phyloP scores from a whole-genome alignment of 2,113 vertebrate genomes.

The Anas platyrhynchos region DNA sequence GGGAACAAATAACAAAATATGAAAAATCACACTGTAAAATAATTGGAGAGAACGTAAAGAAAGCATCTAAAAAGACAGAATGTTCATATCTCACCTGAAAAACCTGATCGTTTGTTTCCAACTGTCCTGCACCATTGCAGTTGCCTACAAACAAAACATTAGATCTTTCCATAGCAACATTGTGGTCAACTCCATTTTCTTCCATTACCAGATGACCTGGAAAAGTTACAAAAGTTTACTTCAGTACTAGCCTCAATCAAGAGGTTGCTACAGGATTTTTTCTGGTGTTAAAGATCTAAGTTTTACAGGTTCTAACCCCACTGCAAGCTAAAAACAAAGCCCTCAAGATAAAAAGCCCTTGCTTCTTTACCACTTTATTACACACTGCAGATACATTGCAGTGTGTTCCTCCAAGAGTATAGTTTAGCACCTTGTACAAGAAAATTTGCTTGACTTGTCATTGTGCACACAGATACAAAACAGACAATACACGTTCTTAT shows the following conservation, averaged over 20 bases:
- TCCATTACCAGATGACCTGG: conserved; percentile 68
- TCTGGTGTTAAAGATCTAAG: neutral
- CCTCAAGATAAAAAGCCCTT: neutral
- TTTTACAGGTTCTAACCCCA: neutral
- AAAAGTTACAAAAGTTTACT: conserved; percentile 49
- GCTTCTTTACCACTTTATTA: neutral
- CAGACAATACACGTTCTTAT: neutral
- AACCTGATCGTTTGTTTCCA: conserved; percentile 8
- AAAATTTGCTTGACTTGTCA: neutral
- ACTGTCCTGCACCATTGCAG: conserved; percentile 29
- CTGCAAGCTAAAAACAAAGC: neutral
- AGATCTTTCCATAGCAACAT: conserved; percentile 41
- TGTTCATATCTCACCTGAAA: conserved; percentile 58
- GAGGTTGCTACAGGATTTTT: neutral
- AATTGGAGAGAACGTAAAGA: neutral
- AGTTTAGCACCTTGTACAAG: neutral
- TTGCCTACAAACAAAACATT: conserved; percentile 47
- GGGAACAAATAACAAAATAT: neutral
- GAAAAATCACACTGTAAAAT: neutral
- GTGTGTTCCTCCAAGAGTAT: neutral
- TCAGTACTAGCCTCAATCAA: neutral
- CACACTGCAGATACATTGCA: neutral
- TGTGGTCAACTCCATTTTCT: conserved; percentile 64
- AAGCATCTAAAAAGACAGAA: neutral
- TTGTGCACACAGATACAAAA: neutral